Evolutionary conservation across 2,888 invertebrate genomes (phyloP).

Genomic region (Dryobotodes eremita): DNA sequence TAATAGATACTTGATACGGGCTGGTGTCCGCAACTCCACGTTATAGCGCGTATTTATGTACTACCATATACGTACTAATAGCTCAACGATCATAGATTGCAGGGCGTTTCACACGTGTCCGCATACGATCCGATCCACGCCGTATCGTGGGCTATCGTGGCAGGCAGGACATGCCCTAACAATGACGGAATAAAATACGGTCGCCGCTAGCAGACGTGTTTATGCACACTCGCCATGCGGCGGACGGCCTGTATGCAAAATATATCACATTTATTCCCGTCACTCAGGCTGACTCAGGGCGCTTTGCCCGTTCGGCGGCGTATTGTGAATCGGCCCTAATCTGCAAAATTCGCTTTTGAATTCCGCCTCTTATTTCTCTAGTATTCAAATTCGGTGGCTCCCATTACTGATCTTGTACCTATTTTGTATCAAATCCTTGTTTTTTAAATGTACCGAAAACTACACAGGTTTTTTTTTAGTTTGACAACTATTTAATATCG

Average conservation of each 20-base stretch:
- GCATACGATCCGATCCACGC: background rate
- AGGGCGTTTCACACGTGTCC: background rate
- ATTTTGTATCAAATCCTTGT: background rate
- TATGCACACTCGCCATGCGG: conserved; percentile 31
- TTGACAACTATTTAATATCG: no score
- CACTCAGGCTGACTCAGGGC: conserved; percentile 33
- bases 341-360: conserved; percentile 52
- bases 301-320: conserved; percentile 6
- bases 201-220: conserved; percentile 26
- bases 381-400: conserved; percentile 21
- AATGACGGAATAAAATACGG: conserved; percentile 52
- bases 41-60: background rate
- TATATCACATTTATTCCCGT: conserved; percentile 59
- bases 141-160: conserved; percentile 11
- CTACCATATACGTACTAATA: background rate
- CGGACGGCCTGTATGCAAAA: conserved; percentile 52
- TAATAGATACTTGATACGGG: no score
- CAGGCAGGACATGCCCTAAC: conserved; percentile 40
- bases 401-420: background rate
- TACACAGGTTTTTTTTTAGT: no score
- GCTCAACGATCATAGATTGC: background rate
- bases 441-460: background rate
- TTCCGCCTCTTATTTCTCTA: conserved; percentile 27
- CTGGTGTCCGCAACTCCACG: background rate
- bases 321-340: conserved; percentile 43